Base-by-base conservation (phyloP, 92 coral and sea anemone species). In the Zoanthus gigantus region DNA sequence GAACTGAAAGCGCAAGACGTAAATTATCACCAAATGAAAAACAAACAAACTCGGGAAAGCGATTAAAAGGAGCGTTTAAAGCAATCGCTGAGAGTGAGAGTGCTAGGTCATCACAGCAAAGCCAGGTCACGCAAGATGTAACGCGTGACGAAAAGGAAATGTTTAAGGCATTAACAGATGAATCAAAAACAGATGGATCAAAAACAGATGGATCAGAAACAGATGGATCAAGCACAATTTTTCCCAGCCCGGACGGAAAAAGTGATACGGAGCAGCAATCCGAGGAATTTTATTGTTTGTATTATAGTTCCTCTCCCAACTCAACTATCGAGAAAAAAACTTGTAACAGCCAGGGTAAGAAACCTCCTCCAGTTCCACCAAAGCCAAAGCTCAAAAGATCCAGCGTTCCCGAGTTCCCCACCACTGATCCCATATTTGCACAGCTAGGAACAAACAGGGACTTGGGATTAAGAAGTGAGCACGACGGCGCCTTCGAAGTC, bases 311-410 rank as follows among this genome's bases (percentile, higher is more conserved):
- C 0, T 81, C 85, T 2, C 85, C 85, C 60, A 81, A 81, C 74
- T 66, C 85, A 46, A 65, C 85, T 7, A 44, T 81, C 13, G 74
- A 81, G 61, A 81, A 50, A 34, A 34, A 34, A 15, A 74, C 85
- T 6, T 66, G 85, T 30, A 81, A 81, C 75, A 66, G 85, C 6
- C 85, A 81, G 11, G 85, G 85, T 1, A 81, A 81, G 45, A 46
- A 68, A 44, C 75, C 85, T 17, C 85, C 85, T 6, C 85, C 74
- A 13, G 61, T 81, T 11, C 50, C 50, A 28, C 85, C 85, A 67
- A 81, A 81, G 60, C 85, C 85, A 12, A 81, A 81, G 46, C 66
- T 73, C 10, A 81, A 81, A 66, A 71, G 85, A 12, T 71, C 85
- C 28, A 81, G 85, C 60, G 74, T 81, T 46, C 85, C 75, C 11